Percentiles rank a stretch among this genome's conserved stretches.
Conservation (phyloP, 2,888 invertebrate genomes). For the Cynaeus angustus region DNA sequence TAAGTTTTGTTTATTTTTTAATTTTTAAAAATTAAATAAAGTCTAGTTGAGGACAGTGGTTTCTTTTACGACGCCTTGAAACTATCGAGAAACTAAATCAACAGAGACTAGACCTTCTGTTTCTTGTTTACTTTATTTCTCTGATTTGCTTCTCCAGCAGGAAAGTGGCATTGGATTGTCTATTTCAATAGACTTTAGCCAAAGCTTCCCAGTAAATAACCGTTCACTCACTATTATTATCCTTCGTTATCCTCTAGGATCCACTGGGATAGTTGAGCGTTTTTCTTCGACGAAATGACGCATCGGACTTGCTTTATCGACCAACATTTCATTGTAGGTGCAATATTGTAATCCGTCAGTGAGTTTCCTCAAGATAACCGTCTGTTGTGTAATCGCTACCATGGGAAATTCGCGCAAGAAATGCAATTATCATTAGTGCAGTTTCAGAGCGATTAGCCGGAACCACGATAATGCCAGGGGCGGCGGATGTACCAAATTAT, state of each 20-base stretch:
- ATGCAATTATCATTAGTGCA: conserved; percentile 30
- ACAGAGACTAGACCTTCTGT: conserved; percentile 12
- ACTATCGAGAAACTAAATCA: conserved; percentile 28
- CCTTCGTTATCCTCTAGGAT: conserved; percentile 17
- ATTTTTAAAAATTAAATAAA: conserved; percentile 22
- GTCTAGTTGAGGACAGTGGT: neutral
- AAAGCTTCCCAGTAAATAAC: conserved; percentile 16
- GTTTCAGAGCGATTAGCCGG: neutral
- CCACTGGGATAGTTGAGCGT: neutral
- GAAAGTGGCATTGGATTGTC: conserved; percentile 24
- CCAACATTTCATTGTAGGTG: conserved; percentile 3
- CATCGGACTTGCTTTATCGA: conserved; percentile 9
- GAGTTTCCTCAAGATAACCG: conserved; percentile 8
- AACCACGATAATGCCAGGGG: conserved; percentile 3
- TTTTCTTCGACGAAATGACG: conserved; percentile 7
- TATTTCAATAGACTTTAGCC: conserved; percentile 15
- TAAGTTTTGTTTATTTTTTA: conserved; percentile 24
- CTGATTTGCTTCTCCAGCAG: conserved; percentile 17
- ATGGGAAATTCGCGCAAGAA: conserved; percentile 28
- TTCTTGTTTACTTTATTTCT: conserved; percentile 15
- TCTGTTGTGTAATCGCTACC: conserved; percentile 9
- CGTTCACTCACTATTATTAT: conserved; percentile 9
- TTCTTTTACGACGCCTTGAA: too few relatives aligned
- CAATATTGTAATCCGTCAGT: neutral
- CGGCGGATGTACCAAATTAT: too few relatives aligned